phyloP scores from a whole-genome alignment of 2,797 vertebrate genomes.

The Cynopterus sphinx region DNA sequence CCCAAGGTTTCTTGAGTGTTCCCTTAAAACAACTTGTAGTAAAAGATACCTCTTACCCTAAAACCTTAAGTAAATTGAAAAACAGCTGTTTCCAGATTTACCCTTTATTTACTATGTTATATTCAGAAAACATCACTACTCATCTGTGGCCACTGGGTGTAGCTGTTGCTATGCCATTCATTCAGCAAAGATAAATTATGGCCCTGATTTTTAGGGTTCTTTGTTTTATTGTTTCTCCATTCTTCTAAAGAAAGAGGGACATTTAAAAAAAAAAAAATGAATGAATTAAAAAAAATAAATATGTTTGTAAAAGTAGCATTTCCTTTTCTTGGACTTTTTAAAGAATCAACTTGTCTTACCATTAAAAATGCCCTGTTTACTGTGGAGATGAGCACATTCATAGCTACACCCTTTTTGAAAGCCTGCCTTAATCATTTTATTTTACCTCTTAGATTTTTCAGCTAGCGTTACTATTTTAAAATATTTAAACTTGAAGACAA shows the following conservation, averaged over 20 bases:
- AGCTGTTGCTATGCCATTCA: constrained; percentile 70
- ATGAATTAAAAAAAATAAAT: background rate
- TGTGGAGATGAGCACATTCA: constrained; percentile 9
- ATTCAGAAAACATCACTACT: background rate
- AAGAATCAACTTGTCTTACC: background rate
- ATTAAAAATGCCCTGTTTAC: constrained; percentile 21
- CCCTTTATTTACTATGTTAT: background rate
- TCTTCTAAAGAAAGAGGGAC: background rate
- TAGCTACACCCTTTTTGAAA: constrained; percentile 14
- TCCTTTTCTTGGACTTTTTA: background rate
- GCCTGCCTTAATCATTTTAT: background rate
- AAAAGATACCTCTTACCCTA: background rate
- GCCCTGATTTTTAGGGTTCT: background rate
- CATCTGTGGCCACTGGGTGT: constrained; percentile 79
- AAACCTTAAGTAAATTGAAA: constrained; percentile 7
- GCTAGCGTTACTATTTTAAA: constrained; percentile 5
- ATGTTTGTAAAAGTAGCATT: background rate
- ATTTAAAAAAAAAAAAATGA: background rate
- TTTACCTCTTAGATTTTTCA: constrained; percentile 14
- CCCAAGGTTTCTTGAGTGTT: background rate
- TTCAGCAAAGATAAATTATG: background rate
- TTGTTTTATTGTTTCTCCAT: background rate
- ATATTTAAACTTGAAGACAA: constrained; percentile 10
- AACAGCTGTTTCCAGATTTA: background rate
- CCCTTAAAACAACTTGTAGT: background rate